Percentiles rank a stretch among this genome's conserved stretches.
These are phyloP conservation scores for Ellobius talpinus DNA, from an alignment of 2,113 vertebrate species.

Conservation along the genomic window DNA sequence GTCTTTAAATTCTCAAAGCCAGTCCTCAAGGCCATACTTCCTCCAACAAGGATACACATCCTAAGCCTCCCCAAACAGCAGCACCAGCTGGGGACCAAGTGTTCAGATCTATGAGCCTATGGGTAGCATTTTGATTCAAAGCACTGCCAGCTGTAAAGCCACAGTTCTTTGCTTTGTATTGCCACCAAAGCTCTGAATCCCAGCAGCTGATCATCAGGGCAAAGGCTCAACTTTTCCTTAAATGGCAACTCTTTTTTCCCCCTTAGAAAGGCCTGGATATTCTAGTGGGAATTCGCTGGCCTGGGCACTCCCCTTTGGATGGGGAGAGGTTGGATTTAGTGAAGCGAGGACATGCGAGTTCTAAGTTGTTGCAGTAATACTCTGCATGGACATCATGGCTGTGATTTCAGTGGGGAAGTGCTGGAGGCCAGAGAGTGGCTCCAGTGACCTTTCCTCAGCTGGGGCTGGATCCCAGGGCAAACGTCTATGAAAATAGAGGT, in stretches of 20 bases:
- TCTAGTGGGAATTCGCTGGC: background rate
- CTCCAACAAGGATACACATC: background rate
- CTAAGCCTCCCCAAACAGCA: background rate
- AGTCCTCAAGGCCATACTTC: background rate
- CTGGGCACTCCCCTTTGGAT: background rate
- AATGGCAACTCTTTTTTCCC: background rate
- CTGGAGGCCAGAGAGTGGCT: background rate
- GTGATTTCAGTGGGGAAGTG: background rate
- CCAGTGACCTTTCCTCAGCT: background rate
- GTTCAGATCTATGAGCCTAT: background rate
- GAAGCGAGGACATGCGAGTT: background rate
- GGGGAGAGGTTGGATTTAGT: background rate
- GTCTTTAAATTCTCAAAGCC: background rate
- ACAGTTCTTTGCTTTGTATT: background rate
- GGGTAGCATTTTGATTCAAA: background rate
- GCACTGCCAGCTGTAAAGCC: background rate
- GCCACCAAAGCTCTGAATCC: background rate
- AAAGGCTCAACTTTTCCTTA: background rate
- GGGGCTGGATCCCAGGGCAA: background rate
- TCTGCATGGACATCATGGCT: background rate
- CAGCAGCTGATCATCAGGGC: background rate
- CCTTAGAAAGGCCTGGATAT: background rate
- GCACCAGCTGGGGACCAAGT: background rate
- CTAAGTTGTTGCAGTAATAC: background rate
- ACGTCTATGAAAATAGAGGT: background rate